Conservation (phyloP, 2,113 vertebrate species). For the Semnornis frantzii region DNA sequence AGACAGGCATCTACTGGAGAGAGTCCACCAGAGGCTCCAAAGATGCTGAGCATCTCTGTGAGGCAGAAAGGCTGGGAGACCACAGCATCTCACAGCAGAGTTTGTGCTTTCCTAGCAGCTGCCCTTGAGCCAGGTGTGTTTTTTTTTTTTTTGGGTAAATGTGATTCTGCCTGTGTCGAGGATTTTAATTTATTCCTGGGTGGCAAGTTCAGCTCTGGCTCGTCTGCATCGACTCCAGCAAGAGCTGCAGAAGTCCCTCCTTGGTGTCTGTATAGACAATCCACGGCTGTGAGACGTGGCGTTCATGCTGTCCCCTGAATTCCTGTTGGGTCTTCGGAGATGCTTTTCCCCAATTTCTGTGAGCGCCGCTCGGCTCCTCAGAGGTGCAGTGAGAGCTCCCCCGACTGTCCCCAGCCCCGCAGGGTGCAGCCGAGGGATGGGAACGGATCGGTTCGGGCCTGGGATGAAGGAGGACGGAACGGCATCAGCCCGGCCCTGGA, state of each 20-base stretch:
- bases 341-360: not conserved
- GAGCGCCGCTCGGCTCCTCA: not conserved
- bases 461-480: not conserved
- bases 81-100: too few species aligned
- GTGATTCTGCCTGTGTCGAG: rapidly evolving
- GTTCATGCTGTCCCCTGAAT: not conserved
- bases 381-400: not conserved
- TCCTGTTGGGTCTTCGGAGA: not conserved
- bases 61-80: too few species aligned
- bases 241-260: not conserved
- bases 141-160: too few species aligned
- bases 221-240: not conserved
- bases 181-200: not conserved
- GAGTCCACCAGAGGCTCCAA: too few species aligned
- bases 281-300: not conserved
- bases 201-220: not conserved
- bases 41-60: too few species aligned
- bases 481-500: rapidly evolving
- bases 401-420: not conserved
- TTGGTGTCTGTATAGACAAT: rapidly evolving
- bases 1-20: too few species aligned
- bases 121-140: not conserved
- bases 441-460: not conserved
- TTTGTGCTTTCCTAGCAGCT: not conserved
- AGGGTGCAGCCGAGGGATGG: not conserved